phyloP scores from a whole-genome alignment of 2,888 invertebrate genomes.

The Oegoconia quadripuncta region DNA sequence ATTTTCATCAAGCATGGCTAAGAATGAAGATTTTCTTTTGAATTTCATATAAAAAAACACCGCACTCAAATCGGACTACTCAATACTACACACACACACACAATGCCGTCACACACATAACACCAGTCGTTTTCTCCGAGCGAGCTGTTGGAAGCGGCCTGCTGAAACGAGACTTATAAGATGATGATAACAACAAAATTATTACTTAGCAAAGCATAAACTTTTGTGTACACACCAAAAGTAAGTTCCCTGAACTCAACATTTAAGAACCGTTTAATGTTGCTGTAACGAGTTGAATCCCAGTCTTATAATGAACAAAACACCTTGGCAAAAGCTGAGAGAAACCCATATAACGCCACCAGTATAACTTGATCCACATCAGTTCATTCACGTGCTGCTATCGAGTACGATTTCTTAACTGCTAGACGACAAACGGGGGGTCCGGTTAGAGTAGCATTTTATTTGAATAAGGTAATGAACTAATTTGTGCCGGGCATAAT shows the following conservation, averaged over 20 bases:
- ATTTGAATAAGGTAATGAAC: conserved; percentile 47
- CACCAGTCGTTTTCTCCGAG: too few relatives aligned
- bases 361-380: conserved; percentile 7
- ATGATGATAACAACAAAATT: too few relatives aligned
- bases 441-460: conserved; percentile 25
- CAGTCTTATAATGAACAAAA: conserved; percentile 8
- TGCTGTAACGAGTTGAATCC: conserved; percentile 9
- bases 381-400: neutral
- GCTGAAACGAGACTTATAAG: too few relatives aligned
- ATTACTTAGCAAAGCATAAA: neutral
- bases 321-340: conserved; percentile 2
- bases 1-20: too few relatives aligned
- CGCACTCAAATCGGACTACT: too few relatives aligned
- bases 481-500: conserved; percentile 48
- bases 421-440: neutral
- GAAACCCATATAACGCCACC: conserved; percentile 2
- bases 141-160: too few relatives aligned
- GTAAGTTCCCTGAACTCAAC: neutral
- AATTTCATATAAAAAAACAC: too few relatives aligned
- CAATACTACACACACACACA: too few relatives aligned
- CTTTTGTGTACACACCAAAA: neutral
- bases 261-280: conserved; percentile 9
- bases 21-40: too few relatives aligned
- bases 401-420: neutral
- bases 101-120: too few relatives aligned